Conservation (phyloP, 2,113 vertebrate genomes). For the Nesogale talazaci region DNA sequence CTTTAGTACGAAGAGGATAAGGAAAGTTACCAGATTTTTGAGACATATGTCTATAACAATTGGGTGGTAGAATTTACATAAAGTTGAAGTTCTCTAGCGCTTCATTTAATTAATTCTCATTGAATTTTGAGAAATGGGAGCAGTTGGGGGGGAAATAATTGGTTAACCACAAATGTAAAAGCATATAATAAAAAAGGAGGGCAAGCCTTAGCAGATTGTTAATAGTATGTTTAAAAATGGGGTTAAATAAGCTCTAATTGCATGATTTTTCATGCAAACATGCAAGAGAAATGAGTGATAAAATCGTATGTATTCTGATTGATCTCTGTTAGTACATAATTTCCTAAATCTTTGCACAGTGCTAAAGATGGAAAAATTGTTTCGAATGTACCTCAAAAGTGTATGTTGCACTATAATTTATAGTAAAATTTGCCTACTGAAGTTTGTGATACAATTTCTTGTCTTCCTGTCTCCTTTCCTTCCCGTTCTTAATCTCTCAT, state of each 20-base stretch:
- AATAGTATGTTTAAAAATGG: slow-evolving; percentile 53
- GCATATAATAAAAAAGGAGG: slow-evolving; percentile 67
- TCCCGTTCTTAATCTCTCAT: slow-evolving; percentile 82
- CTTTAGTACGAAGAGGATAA: slow-evolving; percentile 66
- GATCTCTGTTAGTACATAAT: background rate
- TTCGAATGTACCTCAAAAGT: slow-evolving; percentile 38
- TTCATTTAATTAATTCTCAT: slow-evolving; percentile 80
- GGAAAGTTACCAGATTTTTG: slow-evolving; percentile 64
- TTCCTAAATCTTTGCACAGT: slow-evolving; percentile 22
- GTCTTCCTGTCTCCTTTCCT: slow-evolving; percentile 56
- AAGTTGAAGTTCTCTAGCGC: slow-evolving; percentile 72
- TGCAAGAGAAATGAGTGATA: slow-evolving; percentile 60
- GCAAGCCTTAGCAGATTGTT: slow-evolving; percentile 60
- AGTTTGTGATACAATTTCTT: slow-evolving; percentile 83
- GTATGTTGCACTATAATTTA: slow-evolving; percentile 5
- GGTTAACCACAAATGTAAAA: slow-evolving; percentile 74
- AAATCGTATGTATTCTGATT: slow-evolving; percentile 59
- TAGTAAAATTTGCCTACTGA: slow-evolving; percentile 71
- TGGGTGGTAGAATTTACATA: slow-evolving; percentile 69
- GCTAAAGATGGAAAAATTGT: slow-evolving; percentile 52
- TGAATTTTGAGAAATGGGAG: slow-evolving; percentile 80
- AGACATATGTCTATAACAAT: slow-evolving; percentile 70
- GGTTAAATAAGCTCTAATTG: slow-evolving; percentile 66
- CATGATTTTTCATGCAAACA: slow-evolving; percentile 68
- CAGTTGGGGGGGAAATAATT: slow-evolving; percentile 76